Percentiles rank a stretch among this genome's conserved stretches.
These are phyloP conservation scores for Crossaster papposus DNA, from an alignment of 53 echinoderm and acorn worm species.

Conservation along the genomic window DNA sequence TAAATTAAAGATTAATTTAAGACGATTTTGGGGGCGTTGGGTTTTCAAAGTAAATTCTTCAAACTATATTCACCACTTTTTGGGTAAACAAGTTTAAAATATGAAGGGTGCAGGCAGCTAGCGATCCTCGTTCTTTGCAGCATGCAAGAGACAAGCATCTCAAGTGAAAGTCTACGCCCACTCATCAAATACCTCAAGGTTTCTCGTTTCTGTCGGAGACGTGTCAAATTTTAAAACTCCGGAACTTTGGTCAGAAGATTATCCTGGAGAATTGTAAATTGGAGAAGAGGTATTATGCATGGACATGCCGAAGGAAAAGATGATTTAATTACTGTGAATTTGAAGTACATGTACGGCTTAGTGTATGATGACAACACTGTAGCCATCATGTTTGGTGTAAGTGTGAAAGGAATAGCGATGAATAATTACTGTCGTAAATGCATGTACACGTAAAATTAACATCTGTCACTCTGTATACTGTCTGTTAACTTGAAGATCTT, in stretches of 20 bases:
- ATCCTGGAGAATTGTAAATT: not conserved
- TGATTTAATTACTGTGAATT: not conserved
- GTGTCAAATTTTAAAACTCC: not conserved
- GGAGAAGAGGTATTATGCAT: not conserved
- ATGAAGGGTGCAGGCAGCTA: not conserved
- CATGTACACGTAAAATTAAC: no score
- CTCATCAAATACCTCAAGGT: not conserved
- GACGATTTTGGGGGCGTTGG: not conserved
- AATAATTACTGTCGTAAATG: not conserved
- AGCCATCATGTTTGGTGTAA: not conserved
- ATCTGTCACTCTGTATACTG: no score
- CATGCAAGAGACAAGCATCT: not conserved
- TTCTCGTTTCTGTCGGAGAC: not conserved
- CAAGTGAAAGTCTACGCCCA: not conserved
- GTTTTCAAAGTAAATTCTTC: not conserved
- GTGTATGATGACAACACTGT: not conserved
- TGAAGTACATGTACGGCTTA: not conserved
- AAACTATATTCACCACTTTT: not conserved
- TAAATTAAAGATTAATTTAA: not conserved
- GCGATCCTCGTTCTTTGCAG: not conserved
- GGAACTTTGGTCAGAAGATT: not conserved
- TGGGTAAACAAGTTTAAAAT: constrained; percentile 1
- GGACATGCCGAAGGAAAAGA: not conserved
- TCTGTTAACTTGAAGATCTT: no score
- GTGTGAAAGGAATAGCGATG: not conserved